Conservation (phyloP, 2,888 invertebrate species). For the Drosophila longiperda region DNA sequence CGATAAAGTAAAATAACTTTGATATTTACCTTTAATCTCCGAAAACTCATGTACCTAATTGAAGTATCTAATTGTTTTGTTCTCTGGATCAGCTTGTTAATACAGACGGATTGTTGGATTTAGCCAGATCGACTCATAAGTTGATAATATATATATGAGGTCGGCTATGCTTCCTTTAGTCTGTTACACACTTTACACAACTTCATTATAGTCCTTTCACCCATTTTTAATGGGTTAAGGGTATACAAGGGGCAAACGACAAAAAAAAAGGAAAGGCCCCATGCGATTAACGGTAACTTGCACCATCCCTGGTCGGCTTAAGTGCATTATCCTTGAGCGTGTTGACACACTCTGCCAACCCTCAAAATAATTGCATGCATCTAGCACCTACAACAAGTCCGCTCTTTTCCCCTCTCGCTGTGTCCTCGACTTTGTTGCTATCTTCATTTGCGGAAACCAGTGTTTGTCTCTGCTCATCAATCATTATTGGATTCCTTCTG, state of each 20-base stretch:
- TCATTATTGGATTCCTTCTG: slow-evolving; percentile 32
- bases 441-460: not conserved
- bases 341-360: slow-evolving; percentile 28
- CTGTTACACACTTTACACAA: not conserved
- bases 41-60: not conserved
- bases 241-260: not conserved
- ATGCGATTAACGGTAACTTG: slow-evolving; percentile 33
- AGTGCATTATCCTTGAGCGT: slow-evolving; percentile 64
- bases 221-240: not conserved
- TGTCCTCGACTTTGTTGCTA: slow-evolving; percentile 36
- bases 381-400: slow-evolving; percentile 15
- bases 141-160: not conserved
- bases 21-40: not conserved
- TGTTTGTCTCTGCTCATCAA: slow-evolving; percentile 31
- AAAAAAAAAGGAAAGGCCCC: not conserved
- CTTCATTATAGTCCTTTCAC: not conserved
- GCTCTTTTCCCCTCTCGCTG: not conserved
- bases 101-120: not conserved
- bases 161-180: not conserved
- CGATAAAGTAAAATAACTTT: not conserved
- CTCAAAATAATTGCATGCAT: slow-evolving; percentile 52
- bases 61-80: not conserved
- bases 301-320: slow-evolving; percentile 34
- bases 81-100: not conserved
- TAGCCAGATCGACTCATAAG: not conserved